Base-by-base conservation (phyloP, 2,113 vertebrate genomes). In the Hemicordylus capensis region DNA sequence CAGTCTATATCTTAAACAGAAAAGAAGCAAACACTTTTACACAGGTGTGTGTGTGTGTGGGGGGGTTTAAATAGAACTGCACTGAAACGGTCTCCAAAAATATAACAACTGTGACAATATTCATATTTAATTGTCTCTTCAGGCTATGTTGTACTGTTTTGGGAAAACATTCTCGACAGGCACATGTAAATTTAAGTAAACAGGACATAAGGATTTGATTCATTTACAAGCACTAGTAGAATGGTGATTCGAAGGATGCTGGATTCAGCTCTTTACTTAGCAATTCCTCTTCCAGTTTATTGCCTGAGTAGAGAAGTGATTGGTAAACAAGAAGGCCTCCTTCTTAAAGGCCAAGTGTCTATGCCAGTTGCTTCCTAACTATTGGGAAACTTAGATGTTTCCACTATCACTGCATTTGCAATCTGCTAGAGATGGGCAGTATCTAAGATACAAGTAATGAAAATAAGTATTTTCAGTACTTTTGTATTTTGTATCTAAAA, bases 271-370 rank as follows among this genome's bases (percentile, higher is more conserved):
- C 90, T 92, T 86, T 91, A 84, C 85, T 89, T 89, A 90, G 90
- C 78, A 93, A 88, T 91, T 86, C 83, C 86, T 83, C 90, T 93
- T 93, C 91, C 92, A 79, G 59, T 90, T 88, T 91, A 9, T 84
- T 91, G 92, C 89, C 87, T 90, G 84, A 89, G 83, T 91, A 89
- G 85, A 80, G 42, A 87, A 46, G 58, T 83, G 76, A 80, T 76
- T 82, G 86, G 88, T 89, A 93, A 93, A 92, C 89, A 91, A 88
- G 90, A 34, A 93, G 81, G 56, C 37, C 51, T 4, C 86, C 90
- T 94, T 91, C 80, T 85, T 83, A 89, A 88, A 81, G 69, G 44
- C 39, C 87, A 89, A 92, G 84, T 90, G 56, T 59, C 89, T 58
- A 91, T 87, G 77, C 85, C 78, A 91, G 37, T 89, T 85, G 86